Percentiles rank a stretch among this genome's conserved stretches.
Evolutionary conservation across 2,888 invertebrate genomes (phyloP).

Genomic region (Apotomis betuletana): DNA sequence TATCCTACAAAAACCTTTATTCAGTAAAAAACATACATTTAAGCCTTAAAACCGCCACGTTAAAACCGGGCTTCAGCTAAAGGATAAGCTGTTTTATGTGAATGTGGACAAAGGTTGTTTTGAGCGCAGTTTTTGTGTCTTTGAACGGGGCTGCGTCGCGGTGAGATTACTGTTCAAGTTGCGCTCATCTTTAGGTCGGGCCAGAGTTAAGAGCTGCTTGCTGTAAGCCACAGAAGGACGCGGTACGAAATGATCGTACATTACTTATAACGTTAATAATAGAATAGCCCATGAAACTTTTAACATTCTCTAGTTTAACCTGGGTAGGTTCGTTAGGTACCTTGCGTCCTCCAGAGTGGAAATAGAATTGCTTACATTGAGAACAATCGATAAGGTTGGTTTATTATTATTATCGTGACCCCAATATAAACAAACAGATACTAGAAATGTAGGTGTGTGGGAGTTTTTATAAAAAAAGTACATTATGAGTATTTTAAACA

Average conservation of each 20-base stretch:
- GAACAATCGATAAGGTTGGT: too few species aligned
- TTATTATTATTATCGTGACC: too few species aligned
- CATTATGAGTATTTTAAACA: too few species aligned
- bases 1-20: slow-evolving; percentile 27
- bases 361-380: too few species aligned
- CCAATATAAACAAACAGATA: too few species aligned
- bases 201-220: slow-evolving; percentile 29
- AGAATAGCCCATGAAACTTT: too few species aligned
- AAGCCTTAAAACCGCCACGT: slow-evolving; percentile 22
- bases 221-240: slow-evolving; percentile 3
- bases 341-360: too few species aligned
- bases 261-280: too few species aligned
- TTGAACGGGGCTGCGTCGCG: slow-evolving; percentile 44
- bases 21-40: slow-evolving; percentile 34
- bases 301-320: too few species aligned
- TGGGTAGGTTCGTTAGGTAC: too few species aligned
- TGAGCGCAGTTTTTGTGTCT: slow-evolving; percentile 53
- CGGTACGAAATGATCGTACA: neutral
- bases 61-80: neutral
- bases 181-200: slow-evolving; percentile 38
- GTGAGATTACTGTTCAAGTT: slow-evolving; percentile 43
- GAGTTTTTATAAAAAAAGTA: too few species aligned
- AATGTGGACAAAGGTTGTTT: slow-evolving; percentile 25
- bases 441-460: too few species aligned
- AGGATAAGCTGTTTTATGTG: slow-evolving; percentile 14